Conservation (phyloP, 2,888 invertebrate species). For the Philopedon plagiatum region DNA sequence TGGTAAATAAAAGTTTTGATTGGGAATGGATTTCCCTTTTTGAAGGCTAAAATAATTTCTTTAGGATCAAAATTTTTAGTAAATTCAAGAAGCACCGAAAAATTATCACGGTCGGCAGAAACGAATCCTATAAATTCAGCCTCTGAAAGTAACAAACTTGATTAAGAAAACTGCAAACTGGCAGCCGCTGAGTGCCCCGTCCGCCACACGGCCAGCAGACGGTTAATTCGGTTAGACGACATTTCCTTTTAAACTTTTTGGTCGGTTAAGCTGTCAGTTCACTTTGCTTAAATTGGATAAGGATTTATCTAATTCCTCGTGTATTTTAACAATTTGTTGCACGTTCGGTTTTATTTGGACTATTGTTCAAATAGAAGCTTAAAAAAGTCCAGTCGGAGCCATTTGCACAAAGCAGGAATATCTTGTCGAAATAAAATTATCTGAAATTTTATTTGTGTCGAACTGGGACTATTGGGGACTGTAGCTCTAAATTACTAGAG, state of each 20-base stretch:
- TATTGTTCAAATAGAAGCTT: no score
- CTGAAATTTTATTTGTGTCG: no score
- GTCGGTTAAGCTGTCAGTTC: constrained; percentile 43
- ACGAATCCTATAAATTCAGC: constrained; percentile 46
- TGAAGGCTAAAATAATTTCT: no score
- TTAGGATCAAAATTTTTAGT: background rate
- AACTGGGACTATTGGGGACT: no score
- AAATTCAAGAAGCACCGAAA: background rate
- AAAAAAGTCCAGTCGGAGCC: no score
- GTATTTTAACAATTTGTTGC: background rate
- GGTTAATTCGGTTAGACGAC: constrained; percentile 47
- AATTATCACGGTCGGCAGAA: constrained; percentile 34
- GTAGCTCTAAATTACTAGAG: no score
- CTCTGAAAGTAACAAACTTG: constrained; percentile 49
- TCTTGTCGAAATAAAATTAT: no score
- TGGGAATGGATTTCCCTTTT: no score
- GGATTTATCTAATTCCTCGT: constrained; percentile 36
- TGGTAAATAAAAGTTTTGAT: no score
- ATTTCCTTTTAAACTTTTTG: constrained; percentile 48
- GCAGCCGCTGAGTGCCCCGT: constrained; percentile 38
- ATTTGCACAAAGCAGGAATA: no score
- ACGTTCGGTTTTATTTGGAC: background rate
- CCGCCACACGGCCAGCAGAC: constrained; percentile 27
- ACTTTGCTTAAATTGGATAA: constrained; percentile 44
- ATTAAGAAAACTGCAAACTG: constrained; percentile 53